Evolutionary conservation across 2,113 vertebrate genomes (phyloP).

Genomic region (Syngnathus typhle): DNA sequence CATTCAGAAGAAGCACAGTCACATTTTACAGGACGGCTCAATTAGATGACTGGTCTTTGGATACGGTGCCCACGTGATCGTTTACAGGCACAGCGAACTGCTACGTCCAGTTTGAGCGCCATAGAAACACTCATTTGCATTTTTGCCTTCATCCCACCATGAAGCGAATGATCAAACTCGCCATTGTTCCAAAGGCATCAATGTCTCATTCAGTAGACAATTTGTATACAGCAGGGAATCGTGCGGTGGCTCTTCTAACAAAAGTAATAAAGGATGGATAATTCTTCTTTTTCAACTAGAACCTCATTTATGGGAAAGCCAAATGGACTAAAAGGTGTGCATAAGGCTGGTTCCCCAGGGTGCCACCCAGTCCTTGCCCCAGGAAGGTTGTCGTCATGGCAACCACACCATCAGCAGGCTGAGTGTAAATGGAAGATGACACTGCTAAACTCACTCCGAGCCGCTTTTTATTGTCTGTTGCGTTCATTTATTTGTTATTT

Average conservation of each 20-base stretch:
- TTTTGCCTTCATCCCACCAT: constrained; percentile 10
- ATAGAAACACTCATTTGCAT: not conserved
- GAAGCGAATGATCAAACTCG: constrained; percentile 49
- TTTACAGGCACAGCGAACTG: not conserved
- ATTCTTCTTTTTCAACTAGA: no score
- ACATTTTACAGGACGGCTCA: constrained; percentile 6
- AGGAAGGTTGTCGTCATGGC: constrained; percentile 71
- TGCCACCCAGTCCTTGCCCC: constrained; percentile 61
- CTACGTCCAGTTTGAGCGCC: not conserved
- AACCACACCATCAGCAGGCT: constrained; percentile 64
- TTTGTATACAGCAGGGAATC: constrained; percentile 25
- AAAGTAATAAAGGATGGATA: not conserved
- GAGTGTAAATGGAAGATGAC: constrained; percentile 44
- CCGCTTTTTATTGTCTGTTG: not conserved
- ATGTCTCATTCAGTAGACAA: constrained; percentile 57
- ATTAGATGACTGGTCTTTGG: constrained; percentile 10
- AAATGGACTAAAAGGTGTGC: not conserved
- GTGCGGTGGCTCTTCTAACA: constrained; percentile 21
- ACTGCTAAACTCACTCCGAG: constrained; percentile 26
- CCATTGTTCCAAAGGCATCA: constrained; percentile 62
- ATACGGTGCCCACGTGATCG: not conserved
- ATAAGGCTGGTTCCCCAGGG: constrained; percentile 39
- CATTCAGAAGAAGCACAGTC: constrained; percentile 23
- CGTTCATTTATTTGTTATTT: not conserved
- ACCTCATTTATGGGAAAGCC: not conserved